Percentiles rank a stretch among this genome's conserved stretches.
phyloP scores from a whole-genome alignment of 2,797 vertebrate genomes.

The Simalia tracyae region DNA sequence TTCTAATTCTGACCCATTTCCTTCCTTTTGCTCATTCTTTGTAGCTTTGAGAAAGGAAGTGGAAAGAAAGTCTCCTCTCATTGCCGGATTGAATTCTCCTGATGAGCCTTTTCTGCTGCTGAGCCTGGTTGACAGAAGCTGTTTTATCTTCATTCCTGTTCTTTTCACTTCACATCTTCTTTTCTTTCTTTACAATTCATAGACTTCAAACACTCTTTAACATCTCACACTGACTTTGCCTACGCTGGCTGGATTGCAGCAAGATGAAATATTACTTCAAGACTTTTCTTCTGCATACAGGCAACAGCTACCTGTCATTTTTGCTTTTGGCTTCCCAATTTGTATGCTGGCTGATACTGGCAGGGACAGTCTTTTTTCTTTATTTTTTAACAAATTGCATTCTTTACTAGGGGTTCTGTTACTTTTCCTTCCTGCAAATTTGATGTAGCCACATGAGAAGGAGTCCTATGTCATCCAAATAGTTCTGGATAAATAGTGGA shows the following conservation, averaged over 20 bases:
- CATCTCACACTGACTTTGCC: neutral
- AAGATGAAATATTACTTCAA: rapidly evolving
- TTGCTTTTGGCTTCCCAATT: neutral
- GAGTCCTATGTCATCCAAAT: neutral
- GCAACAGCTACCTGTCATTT: neutral
- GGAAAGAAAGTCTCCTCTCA: constrained; percentile 58
- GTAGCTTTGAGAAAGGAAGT: constrained; percentile 46
- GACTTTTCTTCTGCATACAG: neutral
- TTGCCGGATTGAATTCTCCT: constrained; percentile 31
- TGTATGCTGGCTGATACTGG: constrained; percentile 42
- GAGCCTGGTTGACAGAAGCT: neutral
- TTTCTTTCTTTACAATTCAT: neutral
- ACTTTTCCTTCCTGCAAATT: neutral
- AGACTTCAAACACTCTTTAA: constrained; percentile 11
- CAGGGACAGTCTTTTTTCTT: neutral
- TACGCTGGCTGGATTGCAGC: rapidly evolving
- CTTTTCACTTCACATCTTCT: constrained; percentile 28
- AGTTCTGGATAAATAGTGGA: neutral
- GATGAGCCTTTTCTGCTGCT: neutral
- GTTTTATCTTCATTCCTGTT: constrained; percentile 2
- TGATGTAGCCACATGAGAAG: neutral
- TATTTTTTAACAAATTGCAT: neutral
- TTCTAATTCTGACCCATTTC: constrained; percentile 61
- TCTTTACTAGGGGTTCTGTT: neutral
- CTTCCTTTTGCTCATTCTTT: constrained; percentile 58